Evolutionary conservation across 2,113 vertebrate genomes (phyloP).

Genomic region (Alethe diademata): DNA sequence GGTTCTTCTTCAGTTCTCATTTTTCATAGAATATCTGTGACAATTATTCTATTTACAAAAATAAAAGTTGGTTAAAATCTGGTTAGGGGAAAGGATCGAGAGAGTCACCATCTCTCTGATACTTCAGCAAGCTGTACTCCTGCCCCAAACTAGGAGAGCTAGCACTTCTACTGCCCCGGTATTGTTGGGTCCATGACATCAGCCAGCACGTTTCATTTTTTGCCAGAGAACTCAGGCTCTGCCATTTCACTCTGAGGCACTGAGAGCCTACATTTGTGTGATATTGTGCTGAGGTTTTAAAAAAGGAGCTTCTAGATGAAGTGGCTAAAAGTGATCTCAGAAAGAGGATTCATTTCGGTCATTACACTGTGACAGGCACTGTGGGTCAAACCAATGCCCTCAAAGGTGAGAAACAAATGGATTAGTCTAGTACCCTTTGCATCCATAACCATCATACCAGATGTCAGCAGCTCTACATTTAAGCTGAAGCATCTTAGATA

Average conservation of each 20-base stretch:
- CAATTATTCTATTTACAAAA: not conserved
- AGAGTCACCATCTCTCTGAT: not conserved
- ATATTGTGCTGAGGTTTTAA: not conserved
- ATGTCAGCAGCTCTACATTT: not conserved
- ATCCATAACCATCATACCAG: not conserved
- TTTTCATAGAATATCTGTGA: not conserved
- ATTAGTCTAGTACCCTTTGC: not conserved
- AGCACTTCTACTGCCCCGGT: not conserved
- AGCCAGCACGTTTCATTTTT: not conserved
- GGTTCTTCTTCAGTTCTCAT: not conserved
- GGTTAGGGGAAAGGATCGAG: not conserved
- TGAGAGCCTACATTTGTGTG: not conserved
- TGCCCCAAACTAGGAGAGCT: not conserved
- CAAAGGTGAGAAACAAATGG: not conserved
- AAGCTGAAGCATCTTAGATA: not conserved
- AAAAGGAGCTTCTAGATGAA: not conserved
- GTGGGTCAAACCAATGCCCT: not conserved
- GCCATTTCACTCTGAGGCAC: not conserved
- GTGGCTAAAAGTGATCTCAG: not conserved
- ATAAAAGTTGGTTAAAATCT: not conserved
- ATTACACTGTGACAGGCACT: not conserved
- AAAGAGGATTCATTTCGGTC: not conserved
- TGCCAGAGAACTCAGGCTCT: not conserved
- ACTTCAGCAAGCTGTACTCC: not conserved
- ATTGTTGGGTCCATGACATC: not conserved